Evolutionary conservation across 2,797 vertebrate species (phyloP), one percentile per base, ranked within the genome.

Genomic region (Anguilla marmorata): DNA sequence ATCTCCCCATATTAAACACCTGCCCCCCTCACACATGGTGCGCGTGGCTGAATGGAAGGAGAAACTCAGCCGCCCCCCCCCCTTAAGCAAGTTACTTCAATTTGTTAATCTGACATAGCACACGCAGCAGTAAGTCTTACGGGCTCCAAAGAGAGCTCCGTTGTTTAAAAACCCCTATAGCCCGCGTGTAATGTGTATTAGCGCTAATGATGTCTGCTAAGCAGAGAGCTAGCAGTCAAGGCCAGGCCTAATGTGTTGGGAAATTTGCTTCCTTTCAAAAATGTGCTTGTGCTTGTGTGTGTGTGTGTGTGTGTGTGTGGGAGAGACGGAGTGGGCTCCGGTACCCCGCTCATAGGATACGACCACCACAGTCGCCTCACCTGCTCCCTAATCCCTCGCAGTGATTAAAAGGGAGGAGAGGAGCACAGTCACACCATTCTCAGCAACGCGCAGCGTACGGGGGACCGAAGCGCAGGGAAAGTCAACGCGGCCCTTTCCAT

Each of bases 201-300:
- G 84, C 33, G 11, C 85, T 37, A 50, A 60, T 84, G 60, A 76
- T 54, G 84, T 37, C 37, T 69, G 50, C 27, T 60, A 85, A 1
- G 24, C n/a, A 30, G 21, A 30, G 66, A 8, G 30, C 82, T 1
- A 33, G 50, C 63, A 76, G 80, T 83, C 86, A 90, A 85, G 88
- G 86, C 88, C 84, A 41, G 58, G 84, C 85, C 90, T 90, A 92
- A 93, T 91, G 89, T 88, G 76, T 79, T 86, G 85, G 90, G 91
- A 90, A 91, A 91, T 88, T 37, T 74, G 90, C 90, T 89, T 89
- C 90, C 86, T 85, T 82, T 58, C 1, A 79, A 41, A 79, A 41
- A 41, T 41, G 37, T 41, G 37, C 37, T 33, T 33, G 33, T 33
- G 33, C 1, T 3, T 41, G 37, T 41, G 37, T 41, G 37, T 41